These are phyloP conservation scores for Ctena decussata DNA, from an alignment of 2,888 invertebrate genomes.

Conservation along the genomic window DNA sequence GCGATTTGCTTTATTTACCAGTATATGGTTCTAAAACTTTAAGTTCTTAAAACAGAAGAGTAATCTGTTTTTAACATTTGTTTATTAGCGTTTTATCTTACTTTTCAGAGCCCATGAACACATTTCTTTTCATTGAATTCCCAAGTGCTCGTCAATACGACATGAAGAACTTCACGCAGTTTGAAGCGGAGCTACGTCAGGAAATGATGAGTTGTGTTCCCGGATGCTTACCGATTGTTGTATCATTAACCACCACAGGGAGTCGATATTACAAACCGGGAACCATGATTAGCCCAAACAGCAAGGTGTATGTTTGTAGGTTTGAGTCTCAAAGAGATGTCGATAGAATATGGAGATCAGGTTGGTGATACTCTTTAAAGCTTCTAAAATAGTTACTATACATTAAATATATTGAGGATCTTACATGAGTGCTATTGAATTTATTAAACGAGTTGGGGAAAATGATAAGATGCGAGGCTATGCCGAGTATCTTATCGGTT, in stretches of 20 bases:
- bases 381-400: too few species aligned
- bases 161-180: slow-evolving; percentile 35
- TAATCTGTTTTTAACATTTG: too few species aligned
- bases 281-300: slow-evolving; percentile 33
- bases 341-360: slow-evolving; percentile 34
- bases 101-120: slow-evolving; percentile 41
- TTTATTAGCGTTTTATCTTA: background rate
- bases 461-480: too few species aligned
- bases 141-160: slow-evolving; percentile 18
- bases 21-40: too few species aligned
- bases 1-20: too few species aligned
- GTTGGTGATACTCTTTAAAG: too few species aligned
- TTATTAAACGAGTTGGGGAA: too few species aligned
- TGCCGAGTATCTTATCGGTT: too few species aligned
- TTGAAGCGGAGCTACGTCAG: slow-evolving; percentile 47
- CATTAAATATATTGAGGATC: too few species aligned
- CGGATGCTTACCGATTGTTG: slow-evolving; percentile 36
- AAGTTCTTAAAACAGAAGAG: too few species aligned
- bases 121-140: slow-evolving; percentile 51
- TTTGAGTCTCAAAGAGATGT: slow-evolving; percentile 42
- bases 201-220: slow-evolving; percentile 38
- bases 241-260: slow-evolving; percentile 40
- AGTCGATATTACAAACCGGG: slow-evolving; percentile 46
- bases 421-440: too few species aligned
- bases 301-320: slow-evolving; percentile 42